Conservation (phyloP, 2,113 vertebrate species). For the Leiothrix lutea region DNA sequence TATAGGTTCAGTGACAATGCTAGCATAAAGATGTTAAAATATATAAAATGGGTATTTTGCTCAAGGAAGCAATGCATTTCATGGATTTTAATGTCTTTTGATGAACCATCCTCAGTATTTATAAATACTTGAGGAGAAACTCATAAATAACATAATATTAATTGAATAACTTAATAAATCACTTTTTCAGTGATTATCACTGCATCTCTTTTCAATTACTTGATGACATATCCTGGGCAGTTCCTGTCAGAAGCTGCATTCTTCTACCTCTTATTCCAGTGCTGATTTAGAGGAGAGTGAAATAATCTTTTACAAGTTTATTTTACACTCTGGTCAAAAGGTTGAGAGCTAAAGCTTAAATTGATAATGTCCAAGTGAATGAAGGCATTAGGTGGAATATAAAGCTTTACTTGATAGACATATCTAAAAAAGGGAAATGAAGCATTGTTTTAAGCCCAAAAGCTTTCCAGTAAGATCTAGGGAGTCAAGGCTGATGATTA, state of each 20-base stretch:
- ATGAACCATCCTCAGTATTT: not conserved
- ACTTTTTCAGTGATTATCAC: not conserved
- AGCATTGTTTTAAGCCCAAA: not conserved
- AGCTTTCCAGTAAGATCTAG: not conserved
- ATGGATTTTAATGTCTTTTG: not conserved
- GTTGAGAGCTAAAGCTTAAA: constrained; percentile 19
- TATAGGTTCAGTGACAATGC: not conserved
- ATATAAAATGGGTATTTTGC: not conserved
- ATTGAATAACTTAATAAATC: not conserved
- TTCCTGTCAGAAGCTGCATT: not conserved
- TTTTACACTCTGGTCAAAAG: constrained; percentile 16
- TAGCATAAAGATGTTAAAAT: not conserved
- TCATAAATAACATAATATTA: not conserved
- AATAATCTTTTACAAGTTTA: constrained; percentile 15
- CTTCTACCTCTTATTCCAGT: not conserved
- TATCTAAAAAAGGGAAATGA: not conserved
- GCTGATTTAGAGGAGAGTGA: not conserved
- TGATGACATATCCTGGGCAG: not conserved
- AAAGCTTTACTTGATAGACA: not conserved
- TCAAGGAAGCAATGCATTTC: not conserved
- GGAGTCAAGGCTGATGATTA: not conserved
- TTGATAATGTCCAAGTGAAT: not conserved
- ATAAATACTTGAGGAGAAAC: not conserved
- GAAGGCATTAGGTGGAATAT: not conserved
- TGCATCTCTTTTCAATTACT: not conserved